Evolutionary conservation across 2,797 vertebrate species (phyloP).

Genomic region (Phyllotis vaccarum): DNA sequence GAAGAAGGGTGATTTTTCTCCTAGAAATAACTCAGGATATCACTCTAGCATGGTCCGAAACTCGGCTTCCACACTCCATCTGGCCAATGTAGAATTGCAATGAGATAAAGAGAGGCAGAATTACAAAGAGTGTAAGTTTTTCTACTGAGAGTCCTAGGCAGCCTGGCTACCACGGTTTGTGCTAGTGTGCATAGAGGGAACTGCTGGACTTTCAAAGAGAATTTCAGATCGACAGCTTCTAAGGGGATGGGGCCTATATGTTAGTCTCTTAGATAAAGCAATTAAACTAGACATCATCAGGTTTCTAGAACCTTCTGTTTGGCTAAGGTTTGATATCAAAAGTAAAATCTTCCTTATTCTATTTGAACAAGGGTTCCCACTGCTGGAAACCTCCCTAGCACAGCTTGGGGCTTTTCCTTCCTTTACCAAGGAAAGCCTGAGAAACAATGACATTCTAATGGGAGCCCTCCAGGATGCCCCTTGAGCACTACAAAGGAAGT

Average conservation of each 20-base stretch:
- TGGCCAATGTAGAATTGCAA: slow-evolving; percentile 42
- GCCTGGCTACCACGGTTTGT: background rate
- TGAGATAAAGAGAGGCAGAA: slow-evolving; percentile 11
- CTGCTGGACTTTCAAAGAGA: slow-evolving; percentile 59
- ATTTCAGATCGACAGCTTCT: slow-evolving; percentile 65
- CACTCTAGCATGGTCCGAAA: background rate
- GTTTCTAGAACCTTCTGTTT: slow-evolving; percentile 59
- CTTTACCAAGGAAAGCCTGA: background rate
- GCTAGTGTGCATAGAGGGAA: slow-evolving; percentile 7
- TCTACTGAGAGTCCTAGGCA: slow-evolving; percentile 4
- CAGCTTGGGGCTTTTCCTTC: background rate
- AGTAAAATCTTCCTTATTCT: slow-evolving; percentile 54
- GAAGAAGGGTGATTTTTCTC: background rate
- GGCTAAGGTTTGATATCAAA: slow-evolving; percentile 33
- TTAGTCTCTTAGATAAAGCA: slow-evolving; percentile 33
- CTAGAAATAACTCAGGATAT: background rate
- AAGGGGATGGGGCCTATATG: background rate
- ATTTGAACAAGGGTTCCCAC: slow-evolving; percentile 44
- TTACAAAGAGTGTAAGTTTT: slow-evolving; percentile 30
- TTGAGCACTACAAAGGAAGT: background rate
- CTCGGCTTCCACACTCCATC: background rate
- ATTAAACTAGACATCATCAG: slow-evolving; percentile 55
- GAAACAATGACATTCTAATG: background rate
- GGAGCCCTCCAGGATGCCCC: background rate
- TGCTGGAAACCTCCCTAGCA: background rate